Conservation (phyloP, 2,113 vertebrate species). For the Tupaia chinensis region DNA sequence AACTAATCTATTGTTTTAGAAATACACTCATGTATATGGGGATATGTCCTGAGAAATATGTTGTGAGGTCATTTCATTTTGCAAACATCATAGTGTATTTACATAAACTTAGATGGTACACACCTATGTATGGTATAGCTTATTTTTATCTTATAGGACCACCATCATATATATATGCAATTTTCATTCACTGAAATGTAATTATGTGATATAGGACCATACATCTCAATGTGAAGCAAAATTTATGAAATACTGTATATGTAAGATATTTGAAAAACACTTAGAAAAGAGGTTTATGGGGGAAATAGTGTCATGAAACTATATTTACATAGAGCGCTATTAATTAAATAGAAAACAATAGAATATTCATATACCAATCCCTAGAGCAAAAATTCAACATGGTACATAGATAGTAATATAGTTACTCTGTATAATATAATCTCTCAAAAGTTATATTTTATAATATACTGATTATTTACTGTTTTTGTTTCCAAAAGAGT, state of each 20-base stretch:
- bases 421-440: background rate
- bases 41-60: too few species aligned
- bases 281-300: background rate
- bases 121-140: too few species aligned
- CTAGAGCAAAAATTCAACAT: slow-evolving; percentile 1
- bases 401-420: background rate
- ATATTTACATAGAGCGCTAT: background rate
- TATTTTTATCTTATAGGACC: too few species aligned
- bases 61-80: too few species aligned
- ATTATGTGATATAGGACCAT: background rate
- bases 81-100: too few species aligned
- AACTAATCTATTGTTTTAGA: too few species aligned
- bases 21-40: too few species aligned
- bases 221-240: background rate
- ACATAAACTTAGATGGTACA: too few species aligned
- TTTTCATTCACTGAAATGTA: too few species aligned
- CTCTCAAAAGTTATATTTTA: background rate
- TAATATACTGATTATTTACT: slow-evolving; percentile 2
- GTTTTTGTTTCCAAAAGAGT: background rate
- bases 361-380: background rate
- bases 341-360: background rate
- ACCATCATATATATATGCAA: too few species aligned
- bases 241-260: background rate
- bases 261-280: background rate
- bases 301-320: background rate